Conservation (phyloP, 2,888 invertebrate species). For the Neuroscelio doddi region DNA sequence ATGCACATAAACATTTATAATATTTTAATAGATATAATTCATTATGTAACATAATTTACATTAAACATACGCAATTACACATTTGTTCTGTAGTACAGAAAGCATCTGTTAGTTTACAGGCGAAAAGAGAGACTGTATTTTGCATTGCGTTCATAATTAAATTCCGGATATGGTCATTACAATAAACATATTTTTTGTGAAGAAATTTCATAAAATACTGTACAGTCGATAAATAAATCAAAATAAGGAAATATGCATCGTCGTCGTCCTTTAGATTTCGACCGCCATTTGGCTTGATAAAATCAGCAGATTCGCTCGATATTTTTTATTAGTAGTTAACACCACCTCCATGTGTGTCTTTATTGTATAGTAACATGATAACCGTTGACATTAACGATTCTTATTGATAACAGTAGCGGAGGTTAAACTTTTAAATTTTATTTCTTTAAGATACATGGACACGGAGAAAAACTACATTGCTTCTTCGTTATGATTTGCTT, state of each 20-base stretch:
- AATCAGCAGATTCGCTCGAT: constrained; percentile 13
- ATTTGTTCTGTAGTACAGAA: constrained; percentile 32
- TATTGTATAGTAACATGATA: constrained; percentile 15
- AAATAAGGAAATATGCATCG: constrained; percentile 17
- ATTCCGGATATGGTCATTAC: constrained; percentile 21
- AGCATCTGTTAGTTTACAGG: constrained; percentile 30
- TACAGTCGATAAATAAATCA: constrained; percentile 35
- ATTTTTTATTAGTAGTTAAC: constrained; percentile 22
- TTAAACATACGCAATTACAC: constrained; percentile 36
- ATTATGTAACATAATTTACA: constrained; percentile 48
- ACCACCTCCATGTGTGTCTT: constrained; percentile 19
- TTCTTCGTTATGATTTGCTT: constrained; percentile 29
- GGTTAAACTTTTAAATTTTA: constrained; percentile 24
- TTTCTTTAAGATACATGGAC: constrained; percentile 42
- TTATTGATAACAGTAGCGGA: constrained; percentile 6
- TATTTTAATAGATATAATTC: constrained; percentile 37
- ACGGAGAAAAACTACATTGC: constrained; percentile 45
- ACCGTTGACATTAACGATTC: constrained; percentile 16
- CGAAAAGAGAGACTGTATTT: constrained; percentile 21
- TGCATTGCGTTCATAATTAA: too few species aligned
- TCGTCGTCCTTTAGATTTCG: constrained; percentile 13
- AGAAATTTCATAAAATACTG: constrained; percentile 38
- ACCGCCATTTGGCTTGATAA: constrained; percentile 8
- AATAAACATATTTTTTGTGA: constrained; percentile 29
- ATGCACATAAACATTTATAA: neutral